Evolutionary conservation across 2,888 invertebrate species (phyloP).

Genomic region (Lamproptera curius): DNA sequence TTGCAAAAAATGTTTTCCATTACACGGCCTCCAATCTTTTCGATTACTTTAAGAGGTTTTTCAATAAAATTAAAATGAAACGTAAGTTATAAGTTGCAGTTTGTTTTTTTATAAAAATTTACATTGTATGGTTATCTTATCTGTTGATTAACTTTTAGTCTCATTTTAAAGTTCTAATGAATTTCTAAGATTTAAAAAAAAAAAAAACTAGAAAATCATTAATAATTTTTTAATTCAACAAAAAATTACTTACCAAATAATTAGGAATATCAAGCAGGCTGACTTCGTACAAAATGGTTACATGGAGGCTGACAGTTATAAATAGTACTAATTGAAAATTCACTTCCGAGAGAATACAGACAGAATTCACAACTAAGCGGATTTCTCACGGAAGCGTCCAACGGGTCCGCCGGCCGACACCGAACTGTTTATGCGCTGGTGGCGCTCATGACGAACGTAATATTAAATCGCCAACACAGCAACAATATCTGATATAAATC

Average conservation of each 20-base stretch:
- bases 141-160: no score
- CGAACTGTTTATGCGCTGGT: constrained; percentile 17
- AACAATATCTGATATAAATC: constrained; percentile 7
- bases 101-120: no score
- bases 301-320: background rate
- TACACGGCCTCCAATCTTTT: no score
- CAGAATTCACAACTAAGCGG: background rate
- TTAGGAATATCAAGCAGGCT: background rate
- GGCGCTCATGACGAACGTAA: constrained; percentile 13
- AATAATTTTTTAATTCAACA: no score
- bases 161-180: no score
- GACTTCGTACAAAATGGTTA: background rate
- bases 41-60: no score
- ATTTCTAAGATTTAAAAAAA: no score
- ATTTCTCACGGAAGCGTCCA: constrained; percentile 11
- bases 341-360: constrained; percentile 12
- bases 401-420: constrained; percentile 13
- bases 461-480: constrained; percentile 2
- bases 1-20: no score
- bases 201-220: background rate
- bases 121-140: no score
- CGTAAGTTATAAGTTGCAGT: no score
- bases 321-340: background rate
- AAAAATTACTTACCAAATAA: constrained; percentile 10
- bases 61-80: no score